These are phyloP conservation scores for Carcinoscorpius rotundicauda DNA, from an alignment of 1,140 invertebrate genomes.

Conservation along the genomic window DNA sequence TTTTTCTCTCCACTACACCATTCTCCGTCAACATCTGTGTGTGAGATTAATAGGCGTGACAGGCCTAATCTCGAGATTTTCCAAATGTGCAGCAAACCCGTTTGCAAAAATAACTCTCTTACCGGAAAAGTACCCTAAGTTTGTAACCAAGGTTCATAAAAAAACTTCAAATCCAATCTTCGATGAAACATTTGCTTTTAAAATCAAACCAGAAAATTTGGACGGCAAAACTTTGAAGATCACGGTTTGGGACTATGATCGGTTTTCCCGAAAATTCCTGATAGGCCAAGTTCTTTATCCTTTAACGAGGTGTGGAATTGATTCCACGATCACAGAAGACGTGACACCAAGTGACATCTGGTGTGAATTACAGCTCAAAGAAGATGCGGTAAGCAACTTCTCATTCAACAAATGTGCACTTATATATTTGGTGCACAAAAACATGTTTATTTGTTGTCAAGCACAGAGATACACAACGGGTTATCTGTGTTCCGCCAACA, in stretches of 20 bases:
- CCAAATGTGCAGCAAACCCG: conserved; percentile 19
- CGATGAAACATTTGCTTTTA: conserved; percentile 29
- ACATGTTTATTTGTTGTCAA: background rate
- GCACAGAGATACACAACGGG: no score
- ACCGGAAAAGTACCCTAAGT: conserved; percentile 22
- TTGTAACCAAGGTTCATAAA: conserved; percentile 24
- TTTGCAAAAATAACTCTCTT: conserved; percentile 21
- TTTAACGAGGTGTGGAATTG: conserved; percentile 18
- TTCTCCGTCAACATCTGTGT: conserved; percentile 13
- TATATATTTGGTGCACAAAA: background rate
- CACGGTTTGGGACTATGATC: conserved; percentile 28
- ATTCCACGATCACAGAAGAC: conserved; percentile 1
- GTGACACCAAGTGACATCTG: conserved; percentile 22
- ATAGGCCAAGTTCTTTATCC: conserved; percentile 29
- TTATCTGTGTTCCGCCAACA: no score
- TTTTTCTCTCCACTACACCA: conserved; percentile 19
- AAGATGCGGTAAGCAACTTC: conserved; percentile 13
- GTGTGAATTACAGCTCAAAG: conserved; percentile 16
- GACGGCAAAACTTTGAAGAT: conserved; percentile 26
- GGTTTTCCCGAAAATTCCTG: conserved; percentile 28
- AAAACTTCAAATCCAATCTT: conserved; percentile 29
- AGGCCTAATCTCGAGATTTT: conserved; percentile 17
- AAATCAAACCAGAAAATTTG: conserved; percentile 24
- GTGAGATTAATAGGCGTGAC: conserved; percentile 20
- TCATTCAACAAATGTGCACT: background rate